Evolutionary conservation across 1,140 invertebrate species (phyloP).

Genomic region (Cydia pomonella): DNA sequence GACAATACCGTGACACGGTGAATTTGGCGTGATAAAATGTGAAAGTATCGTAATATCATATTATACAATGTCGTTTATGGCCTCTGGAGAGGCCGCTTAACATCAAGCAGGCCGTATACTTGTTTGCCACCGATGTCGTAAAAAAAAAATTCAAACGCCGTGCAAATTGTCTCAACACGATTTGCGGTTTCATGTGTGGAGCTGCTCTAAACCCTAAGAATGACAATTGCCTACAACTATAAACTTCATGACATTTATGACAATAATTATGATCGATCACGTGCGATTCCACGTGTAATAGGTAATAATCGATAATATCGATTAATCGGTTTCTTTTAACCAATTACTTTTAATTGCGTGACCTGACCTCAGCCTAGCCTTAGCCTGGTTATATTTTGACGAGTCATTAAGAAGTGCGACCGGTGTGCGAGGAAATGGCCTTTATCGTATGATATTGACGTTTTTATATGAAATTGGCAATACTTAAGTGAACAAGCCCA

Average conservation of each 20-base stretch:
- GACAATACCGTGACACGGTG: too few species aligned
- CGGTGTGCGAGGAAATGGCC: not conserved
- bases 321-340: not conserved
- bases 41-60: too few species aligned
- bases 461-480: not conserved
- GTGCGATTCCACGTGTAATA: not conserved
- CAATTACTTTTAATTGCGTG: not conserved
- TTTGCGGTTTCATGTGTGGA: too few species aligned
- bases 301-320: slow-evolving; percentile 1
- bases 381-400: slow-evolving; percentile 7
- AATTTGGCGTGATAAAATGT: too few species aligned
- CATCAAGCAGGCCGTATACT: too few species aligned
- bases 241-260: not conserved
- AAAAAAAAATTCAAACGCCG: too few species aligned
- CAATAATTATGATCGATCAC: slow-evolving; percentile 4
- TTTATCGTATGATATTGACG: not conserved
- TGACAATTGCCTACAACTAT: not conserved
- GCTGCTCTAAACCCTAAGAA: not conserved
- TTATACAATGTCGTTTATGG: too few species aligned
- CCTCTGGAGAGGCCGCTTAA: too few species aligned
- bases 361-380: not conserved
- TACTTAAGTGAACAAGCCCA: not conserved
- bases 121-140: too few species aligned
- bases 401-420: not conserved
- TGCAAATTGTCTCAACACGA: too few species aligned